Base-by-base conservation (phyloP, 1,140 invertebrate genomes). In the Drosophila rufa region DNA sequence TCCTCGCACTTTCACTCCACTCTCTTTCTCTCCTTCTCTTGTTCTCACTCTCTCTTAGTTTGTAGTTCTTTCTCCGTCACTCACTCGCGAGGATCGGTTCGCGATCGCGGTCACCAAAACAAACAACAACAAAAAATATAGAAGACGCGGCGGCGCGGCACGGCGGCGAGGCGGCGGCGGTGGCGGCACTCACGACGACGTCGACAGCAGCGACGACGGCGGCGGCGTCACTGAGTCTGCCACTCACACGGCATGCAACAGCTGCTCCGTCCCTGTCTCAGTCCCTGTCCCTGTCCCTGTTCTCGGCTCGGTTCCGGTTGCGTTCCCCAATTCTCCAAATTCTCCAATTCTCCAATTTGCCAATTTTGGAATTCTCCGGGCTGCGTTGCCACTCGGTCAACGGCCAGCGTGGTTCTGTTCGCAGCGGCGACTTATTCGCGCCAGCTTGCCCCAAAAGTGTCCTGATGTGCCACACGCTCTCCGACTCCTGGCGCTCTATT, bases 331-430 rank as follows among this genome's bases (percentile, higher is more conserved):
- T 64, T 22, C 30, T 42, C 56, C 56, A 15, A 42, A 42, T 15
- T 42, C 40, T 42, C 36, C 4, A 57, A 57, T 25, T 60, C 43
- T 50, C 43, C 43, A 51, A 48, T 17, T 48, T 12, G 22, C 8
- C 40, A 59, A 58, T 11, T n/a, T 40, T 17, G 9, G 14, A 17
- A 61, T 70, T 48, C 51, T 67, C 70, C 74, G 73, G 48, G 57
- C 64, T 55, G 75, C 80, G 79, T 82, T 87, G 75, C 83, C 85
- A 86, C 82, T 86, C 83, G 82, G 80, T 86, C 82, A 86, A 86
- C 82, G 79, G 62, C 70, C 79, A 79, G 75, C 82, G 82, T 86
- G 75, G 66, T 82, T 87, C 79, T 86, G 82, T 86, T 75, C 45
- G 25, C 46, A 53, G 27, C 40, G 36, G 53, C 71, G 56, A 47